Evolutionary conservation across 2,888 invertebrate genomes (phyloP), one percentile per base, ranked within the genome.

Genomic region (Parnassius smintheus): DNA sequence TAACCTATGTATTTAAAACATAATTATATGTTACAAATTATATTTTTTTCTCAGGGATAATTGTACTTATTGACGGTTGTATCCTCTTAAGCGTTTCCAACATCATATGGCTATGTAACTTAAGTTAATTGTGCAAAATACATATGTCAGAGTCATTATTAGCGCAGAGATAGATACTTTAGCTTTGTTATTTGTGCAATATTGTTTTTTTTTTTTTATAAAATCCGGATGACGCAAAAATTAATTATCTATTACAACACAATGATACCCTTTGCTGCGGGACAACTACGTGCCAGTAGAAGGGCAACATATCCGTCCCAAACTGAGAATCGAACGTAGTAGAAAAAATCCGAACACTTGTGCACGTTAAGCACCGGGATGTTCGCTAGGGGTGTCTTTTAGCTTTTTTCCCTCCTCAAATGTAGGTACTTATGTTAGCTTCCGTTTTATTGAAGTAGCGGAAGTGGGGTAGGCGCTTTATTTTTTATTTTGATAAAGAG

Each of bases 371-470:
- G 64, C 66, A 65, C 68, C 70, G 74, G 81, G 80, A 80, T 78
- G 76, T 75, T 70, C 74, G 66, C 70, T 71, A 70, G 74, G 81
- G 84, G 80, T 77, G 78, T 73, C 73, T 75, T 77, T 82, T 74
- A 70, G 68, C 68, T 68, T 75, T 75, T 80, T 79, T 78, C 77
- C 70, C 68, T 77, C 70, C 68, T 25, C 51, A 54, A 64, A 67
- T 65, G 59, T 68, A 72, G 69, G 68, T 74, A 80, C 78, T 81
- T 75, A 65, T 72, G 70, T 71, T 68, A 68, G 71, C 81, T 83
- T 88, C 86, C 86, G 82, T 67, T 78, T 77, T 67, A 80, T 83
- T 86, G 77, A 80, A 68, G 67, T 72, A 65, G 73, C 78, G 85
- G 85, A 85, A 82, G 81, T 64, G 63, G 62, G 65, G 69, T 67